A percentile compares a stretch with the other conserved stretches of the same genome.
phyloP scores from a whole-genome alignment of 2,113 vertebrate species.

The Amblyopsis rosae region DNA sequence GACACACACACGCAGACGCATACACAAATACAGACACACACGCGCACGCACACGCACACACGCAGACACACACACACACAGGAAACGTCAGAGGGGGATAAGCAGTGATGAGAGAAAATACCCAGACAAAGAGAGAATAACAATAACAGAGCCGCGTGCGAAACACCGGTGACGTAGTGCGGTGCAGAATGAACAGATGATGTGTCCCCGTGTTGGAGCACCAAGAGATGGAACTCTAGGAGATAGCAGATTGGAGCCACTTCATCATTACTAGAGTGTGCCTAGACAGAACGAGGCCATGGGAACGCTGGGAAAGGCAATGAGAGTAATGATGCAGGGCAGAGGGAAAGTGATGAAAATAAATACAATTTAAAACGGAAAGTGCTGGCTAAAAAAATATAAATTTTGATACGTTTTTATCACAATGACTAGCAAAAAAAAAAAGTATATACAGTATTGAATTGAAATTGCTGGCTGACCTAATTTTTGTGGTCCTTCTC shows the following conservation, averaged over 20 bases:
- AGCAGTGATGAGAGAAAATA: background rate
- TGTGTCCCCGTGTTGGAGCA: background rate
- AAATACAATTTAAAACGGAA: no score
- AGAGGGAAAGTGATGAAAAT: no score
- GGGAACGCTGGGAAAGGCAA: background rate
- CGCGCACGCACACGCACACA: no score
- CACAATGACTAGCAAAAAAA: background rate
- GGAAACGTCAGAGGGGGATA: background rate
- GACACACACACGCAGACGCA: fast-evolving
- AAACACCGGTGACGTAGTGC: no score
- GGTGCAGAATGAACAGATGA: background rate
- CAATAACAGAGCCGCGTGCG: no score
- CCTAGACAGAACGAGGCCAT: background rate
- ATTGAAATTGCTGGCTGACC: no score
- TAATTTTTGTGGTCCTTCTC: no score
- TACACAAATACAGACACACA: background rate
- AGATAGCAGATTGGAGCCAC: background rate
- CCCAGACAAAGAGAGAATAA: no score
- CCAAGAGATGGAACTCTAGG: background rate
- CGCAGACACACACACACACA: conserved; percentile 3
- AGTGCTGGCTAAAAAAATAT: background rate
- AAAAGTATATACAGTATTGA: no score
- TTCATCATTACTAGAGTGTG: background rate
- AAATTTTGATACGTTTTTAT: background rate
- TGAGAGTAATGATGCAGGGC: background rate